Conservation (phyloP, 1,140 invertebrate species). For the Drosophila elegans region DNA sequence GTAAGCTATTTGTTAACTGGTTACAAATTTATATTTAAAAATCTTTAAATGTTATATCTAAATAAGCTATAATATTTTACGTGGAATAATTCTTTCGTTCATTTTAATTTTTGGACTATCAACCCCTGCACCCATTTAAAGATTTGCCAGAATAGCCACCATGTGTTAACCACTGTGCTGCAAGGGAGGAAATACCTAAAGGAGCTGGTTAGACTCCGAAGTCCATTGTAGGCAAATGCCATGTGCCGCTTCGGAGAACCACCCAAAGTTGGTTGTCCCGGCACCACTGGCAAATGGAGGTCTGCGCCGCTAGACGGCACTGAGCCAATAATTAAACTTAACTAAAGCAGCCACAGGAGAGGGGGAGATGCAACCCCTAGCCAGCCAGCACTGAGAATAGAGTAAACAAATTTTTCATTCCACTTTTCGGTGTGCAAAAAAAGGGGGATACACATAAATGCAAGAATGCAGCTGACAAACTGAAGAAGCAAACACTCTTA, state of each 20-base stretch:
- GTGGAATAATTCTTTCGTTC: too few relatives aligned
- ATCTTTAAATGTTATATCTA: too few relatives aligned
- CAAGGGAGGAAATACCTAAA: constrained; percentile 28
- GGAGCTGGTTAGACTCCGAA: constrained; percentile 20
- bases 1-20: too few relatives aligned
- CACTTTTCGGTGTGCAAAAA: constrained; percentile 42
- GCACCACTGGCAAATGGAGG: constrained; percentile 19
- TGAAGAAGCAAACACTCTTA: constrained; percentile 38
- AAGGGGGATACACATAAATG: background rate
- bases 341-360: constrained; percentile 54
- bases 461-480: constrained; percentile 12
- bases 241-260: constrained; percentile 58
- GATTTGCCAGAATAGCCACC: background rate
- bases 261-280: constrained; percentile 39
- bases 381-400: constrained; percentile 35
- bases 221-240: constrained; percentile 68
- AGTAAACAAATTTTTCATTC: constrained; percentile 53
- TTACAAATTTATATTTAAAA: too few relatives aligned
- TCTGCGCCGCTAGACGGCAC: constrained; percentile 45
- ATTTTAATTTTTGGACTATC: background rate
- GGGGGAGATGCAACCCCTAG: constrained; percentile 61
- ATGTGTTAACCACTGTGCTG: constrained; percentile 44
- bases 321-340: constrained; percentile 79
- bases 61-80: too few relatives aligned
- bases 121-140: too few relatives aligned